These are phyloP conservation scores for Phthorimaea operculella DNA, from an alignment of 1,140 invertebrate species.

Conservation along the genomic window DNA sequence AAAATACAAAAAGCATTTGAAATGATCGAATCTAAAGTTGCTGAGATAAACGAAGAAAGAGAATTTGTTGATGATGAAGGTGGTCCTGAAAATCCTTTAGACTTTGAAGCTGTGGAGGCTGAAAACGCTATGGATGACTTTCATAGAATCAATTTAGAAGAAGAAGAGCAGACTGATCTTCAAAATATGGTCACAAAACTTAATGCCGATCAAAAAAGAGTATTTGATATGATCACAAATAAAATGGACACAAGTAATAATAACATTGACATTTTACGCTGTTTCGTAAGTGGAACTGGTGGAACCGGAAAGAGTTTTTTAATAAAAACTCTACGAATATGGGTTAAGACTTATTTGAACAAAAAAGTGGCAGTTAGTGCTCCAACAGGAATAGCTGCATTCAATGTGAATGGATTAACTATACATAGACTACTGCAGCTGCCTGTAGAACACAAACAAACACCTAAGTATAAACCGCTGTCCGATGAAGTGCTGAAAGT, in stretches of 20 bases:
- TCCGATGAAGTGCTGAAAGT: slow-evolving; percentile 22
- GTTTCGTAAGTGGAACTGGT: slow-evolving; percentile 21
- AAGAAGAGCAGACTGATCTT: neutral
- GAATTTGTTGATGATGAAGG: slow-evolving; percentile 8
- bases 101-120: slow-evolving; percentile 8
- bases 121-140: slow-evolving; percentile 10
- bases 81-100: slow-evolving; percentile 7
- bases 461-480: slow-evolving; percentile 21
- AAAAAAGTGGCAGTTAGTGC: slow-evolving; percentile 19
- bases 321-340: slow-evolving; percentile 21
- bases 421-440: slow-evolving; percentile 20
- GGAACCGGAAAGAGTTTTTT: slow-evolving; percentile 21
- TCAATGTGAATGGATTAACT: slow-evolving; percentile 24
- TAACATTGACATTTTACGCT: too few species aligned
- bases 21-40: slow-evolving; percentile 7
- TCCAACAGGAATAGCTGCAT: slow-evolving; percentile 26
- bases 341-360: slow-evolving; percentile 15
- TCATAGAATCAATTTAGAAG: neutral
- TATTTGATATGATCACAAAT: slow-evolving; percentile 17
- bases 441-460: slow-evolving; percentile 22
- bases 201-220: slow-evolving; percentile 22
- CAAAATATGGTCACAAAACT: slow-evolving; percentile 18
- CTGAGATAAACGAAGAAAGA: slow-evolving; percentile 3
- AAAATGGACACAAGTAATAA: too few species aligned
- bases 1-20: slow-evolving; percentile 10